Evolutionary conservation across 1,140 invertebrate genomes (phyloP).

Genomic region (Oedothorax gibbosus): DNA sequence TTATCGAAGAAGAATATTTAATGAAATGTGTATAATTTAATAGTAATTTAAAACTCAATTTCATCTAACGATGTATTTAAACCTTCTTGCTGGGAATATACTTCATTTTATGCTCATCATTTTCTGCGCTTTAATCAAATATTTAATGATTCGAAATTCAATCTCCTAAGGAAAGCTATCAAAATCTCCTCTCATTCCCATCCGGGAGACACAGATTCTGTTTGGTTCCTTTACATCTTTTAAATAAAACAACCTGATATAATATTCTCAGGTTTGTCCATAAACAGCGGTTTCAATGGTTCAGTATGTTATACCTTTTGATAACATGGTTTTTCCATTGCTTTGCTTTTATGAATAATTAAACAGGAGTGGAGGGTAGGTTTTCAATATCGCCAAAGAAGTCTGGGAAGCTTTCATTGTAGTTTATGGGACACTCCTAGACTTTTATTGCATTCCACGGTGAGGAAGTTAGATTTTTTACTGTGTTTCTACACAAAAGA

Average conservation of each 20-base stretch:
- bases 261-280: conserved; percentile 48
- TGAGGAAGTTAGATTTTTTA: conserved; percentile 14
- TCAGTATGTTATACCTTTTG: conserved; percentile 32
- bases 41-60: too few species aligned
- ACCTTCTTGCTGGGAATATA: neutral
- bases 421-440: conserved; percentile 36
- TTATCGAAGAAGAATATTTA: too few species aligned
- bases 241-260: conserved; percentile 54
- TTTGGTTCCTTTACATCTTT: conserved; percentile 17
- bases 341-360: conserved; percentile 56
- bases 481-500: neutral
- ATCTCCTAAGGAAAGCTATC: neutral
- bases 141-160: conserved; percentile 21
- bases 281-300: conserved; percentile 33
- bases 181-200: neutral
- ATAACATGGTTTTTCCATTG: conserved; percentile 59
- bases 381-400: conserved; percentile 42
- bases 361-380: conserved; percentile 34
- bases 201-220: neutral
- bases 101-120: conserved; percentile 5
- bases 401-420: conserved; percentile 36
- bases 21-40: too few species aligned
- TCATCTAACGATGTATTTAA: neutral
- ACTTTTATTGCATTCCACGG: conserved; percentile 39
- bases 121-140: conserved; percentile 22